Conservation (phyloP, 2,888 invertebrate species). For the Carabus problematicus region DNA sequence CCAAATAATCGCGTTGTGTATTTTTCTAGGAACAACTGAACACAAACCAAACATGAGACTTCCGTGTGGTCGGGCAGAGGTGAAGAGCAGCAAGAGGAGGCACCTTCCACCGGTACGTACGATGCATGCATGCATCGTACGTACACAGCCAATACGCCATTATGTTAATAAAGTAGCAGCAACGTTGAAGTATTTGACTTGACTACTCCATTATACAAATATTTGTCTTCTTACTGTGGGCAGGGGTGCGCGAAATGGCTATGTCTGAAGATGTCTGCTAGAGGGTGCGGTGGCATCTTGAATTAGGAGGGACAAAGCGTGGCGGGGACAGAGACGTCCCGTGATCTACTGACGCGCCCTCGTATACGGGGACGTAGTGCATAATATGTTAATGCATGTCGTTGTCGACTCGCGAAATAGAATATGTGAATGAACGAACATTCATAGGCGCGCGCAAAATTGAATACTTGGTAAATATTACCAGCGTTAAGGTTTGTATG, state of each 20-base stretch:
- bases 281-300: constrained; percentile 7
- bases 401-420: constrained; percentile 11
- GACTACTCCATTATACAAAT: constrained; percentile 52
- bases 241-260: constrained; percentile 30
- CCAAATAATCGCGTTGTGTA: no score
- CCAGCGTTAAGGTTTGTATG: no score
- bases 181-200: constrained; percentile 38
- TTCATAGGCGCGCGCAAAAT: neutral
- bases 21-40: no score
- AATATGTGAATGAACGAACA: neutral
- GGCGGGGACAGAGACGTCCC: neutral
- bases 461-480: no score
- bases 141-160: constrained; percentile 17
- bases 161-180: constrained; percentile 41
- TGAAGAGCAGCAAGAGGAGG: neutral
- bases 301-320: neutral
- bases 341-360: neutral
- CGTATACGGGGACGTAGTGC: constrained; percentile 7
- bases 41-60: no score
- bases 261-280: constrained; percentile 15
- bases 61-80: neutral
- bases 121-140: no score
- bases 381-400: constrained; percentile 16
- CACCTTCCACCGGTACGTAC: neutral
- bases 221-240: constrained; percentile 55